phyloP scores from a whole-genome alignment of 2,113 vertebrate species.

The Anolis sagrei region DNA sequence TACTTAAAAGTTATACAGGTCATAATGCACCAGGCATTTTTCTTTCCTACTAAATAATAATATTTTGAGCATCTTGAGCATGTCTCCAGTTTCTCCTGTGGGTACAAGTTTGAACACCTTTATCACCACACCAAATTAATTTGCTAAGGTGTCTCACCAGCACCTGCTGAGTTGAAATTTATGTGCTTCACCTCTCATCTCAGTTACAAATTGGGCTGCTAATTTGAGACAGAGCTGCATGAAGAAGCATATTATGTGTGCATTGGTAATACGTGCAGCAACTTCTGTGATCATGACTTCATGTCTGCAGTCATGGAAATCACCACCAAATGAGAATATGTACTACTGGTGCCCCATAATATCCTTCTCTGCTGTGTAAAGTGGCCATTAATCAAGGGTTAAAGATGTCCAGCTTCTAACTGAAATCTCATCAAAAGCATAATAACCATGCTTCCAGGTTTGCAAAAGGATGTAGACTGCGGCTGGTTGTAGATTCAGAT shows the following conservation, averaged over 20 bases:
- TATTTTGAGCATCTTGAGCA: too few relatives aligned
- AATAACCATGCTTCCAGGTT: neutral
- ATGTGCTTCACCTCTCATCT: neutral
- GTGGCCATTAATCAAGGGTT: neutral
- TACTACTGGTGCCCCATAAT: neutral
- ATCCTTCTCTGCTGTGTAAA: neutral
- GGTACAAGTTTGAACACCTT: neutral
- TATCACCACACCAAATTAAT: neutral
- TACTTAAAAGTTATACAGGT: too few relatives aligned
- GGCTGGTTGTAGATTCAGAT: neutral
- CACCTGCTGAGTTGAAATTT: neutral
- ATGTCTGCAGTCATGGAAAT: neutral
- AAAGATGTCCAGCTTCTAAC: neutral
- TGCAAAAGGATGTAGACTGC: neutral
- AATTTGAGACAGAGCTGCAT: neutral
- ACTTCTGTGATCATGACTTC: neutral
- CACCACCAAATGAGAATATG: neutral
- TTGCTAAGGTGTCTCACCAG: neutral
- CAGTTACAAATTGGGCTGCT: neutral
- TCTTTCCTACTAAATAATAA: too few relatives aligned
- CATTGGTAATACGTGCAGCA: neutral
- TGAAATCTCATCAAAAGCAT: constrained; percentile 1
- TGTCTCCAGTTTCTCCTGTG: too few relatives aligned
- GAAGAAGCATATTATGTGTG: neutral
- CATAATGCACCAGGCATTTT: too few relatives aligned